A percentile compares a stretch with the other conserved stretches of the same genome.
phyloP scores from a whole-genome alignment of 2,797 vertebrate species.

The Trematomus bernacchii region DNA sequence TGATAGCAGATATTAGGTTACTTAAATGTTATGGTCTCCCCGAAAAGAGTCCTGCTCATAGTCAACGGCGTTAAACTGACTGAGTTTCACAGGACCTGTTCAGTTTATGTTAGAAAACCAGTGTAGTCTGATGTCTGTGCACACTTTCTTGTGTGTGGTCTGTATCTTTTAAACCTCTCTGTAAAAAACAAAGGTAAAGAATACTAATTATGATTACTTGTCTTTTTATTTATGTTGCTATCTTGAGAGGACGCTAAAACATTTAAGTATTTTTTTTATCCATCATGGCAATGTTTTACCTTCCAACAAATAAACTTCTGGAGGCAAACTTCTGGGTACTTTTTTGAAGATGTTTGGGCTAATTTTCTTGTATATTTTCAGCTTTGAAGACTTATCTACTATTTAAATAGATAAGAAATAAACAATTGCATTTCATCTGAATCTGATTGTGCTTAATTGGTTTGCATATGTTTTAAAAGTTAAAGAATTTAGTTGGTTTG shows the following conservation, averaged over 20 bases:
- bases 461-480: not conserved
- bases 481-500: not conserved
- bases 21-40: constrained; percentile 46
- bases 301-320: not conserved
- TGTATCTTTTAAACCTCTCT: not conserved
- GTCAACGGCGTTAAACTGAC: constrained; percentile 19
- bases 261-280: not conserved
- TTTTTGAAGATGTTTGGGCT: not conserved
- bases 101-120: constrained; percentile 24
- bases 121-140: constrained; percentile 6
- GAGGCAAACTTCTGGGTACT: not conserved
- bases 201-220: not conserved
- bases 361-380: not conserved
- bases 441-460: not conserved
- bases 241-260: not conserved
- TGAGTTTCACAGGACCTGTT: constrained; percentile 26
- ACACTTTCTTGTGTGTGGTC: not conserved
- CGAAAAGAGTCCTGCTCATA: constrained; percentile 22
- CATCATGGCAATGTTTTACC: not conserved
- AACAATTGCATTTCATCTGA: not conserved
- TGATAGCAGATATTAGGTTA: constrained; percentile 51
- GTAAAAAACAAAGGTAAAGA: not conserved
- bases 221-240: not conserved
- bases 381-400: not conserved
- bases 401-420: no score